Conservation (phyloP, 2,113 vertebrate genomes). For the Scytalopus superciliaris region DNA sequence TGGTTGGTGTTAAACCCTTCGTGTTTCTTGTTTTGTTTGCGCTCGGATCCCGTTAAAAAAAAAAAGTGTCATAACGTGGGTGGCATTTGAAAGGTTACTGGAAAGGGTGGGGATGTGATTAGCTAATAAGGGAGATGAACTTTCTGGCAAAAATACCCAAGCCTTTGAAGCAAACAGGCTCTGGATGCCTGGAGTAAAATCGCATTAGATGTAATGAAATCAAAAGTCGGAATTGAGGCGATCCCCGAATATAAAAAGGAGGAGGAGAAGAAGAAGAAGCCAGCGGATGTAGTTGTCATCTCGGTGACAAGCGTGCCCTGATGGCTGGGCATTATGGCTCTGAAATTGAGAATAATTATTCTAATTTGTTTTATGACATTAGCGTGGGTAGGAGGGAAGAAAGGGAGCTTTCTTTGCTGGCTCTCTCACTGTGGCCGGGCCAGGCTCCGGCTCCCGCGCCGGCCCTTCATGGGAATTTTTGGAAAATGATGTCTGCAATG, state of each 20-base stretch:
- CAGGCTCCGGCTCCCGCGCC: conserved; percentile 49
- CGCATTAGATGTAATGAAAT: conserved; percentile 24
- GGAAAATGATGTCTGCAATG: conserved; percentile 62
- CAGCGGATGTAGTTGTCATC: conserved; percentile 31
- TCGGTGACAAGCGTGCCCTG: conserved; percentile 31
- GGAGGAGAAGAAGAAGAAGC: not conserved
- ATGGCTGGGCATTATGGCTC: conserved; percentile 31
- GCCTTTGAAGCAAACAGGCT: conserved; percentile 46
- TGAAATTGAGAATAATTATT: conserved; percentile 57
- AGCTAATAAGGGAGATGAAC: conserved; percentile 44
- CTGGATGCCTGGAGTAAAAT: conserved; percentile 42
- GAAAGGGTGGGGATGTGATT: conserved; percentile 50
- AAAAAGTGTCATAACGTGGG: conserved; percentile 54
- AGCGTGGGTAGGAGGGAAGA: conserved; percentile 66
- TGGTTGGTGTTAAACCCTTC: not conserved
- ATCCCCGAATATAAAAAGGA: not conserved
- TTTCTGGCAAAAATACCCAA: conserved; percentile 33
- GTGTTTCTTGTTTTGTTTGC: not conserved
- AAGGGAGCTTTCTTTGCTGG: conserved; percentile 64
- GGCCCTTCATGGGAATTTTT: conserved; percentile 66
- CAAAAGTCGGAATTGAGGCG: not conserved
- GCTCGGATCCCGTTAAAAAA: not conserved
- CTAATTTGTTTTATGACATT: conserved; percentile 74
- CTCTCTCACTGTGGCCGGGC: conserved; percentile 21
- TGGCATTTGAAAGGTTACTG: conserved; percentile 51